These are phyloP conservation scores for Chionoecetes opilio DNA, from an alignment of 1,140 invertebrate genomes.

Conservation along the genomic window DNA sequence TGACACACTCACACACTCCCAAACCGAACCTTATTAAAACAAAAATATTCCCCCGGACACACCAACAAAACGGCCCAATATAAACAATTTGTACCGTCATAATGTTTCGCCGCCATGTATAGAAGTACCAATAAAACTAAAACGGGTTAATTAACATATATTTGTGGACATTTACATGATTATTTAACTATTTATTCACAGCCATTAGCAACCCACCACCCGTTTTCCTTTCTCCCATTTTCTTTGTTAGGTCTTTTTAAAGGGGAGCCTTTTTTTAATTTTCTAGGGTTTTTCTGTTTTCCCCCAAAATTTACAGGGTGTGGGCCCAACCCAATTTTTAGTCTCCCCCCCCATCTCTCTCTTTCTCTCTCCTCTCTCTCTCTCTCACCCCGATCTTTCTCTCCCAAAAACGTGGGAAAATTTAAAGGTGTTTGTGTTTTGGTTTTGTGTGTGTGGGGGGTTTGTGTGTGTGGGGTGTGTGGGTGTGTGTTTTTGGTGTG, in stretches of 20 bases:
- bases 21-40: no score
- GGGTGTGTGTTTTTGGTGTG: no score
- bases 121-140: background rate
- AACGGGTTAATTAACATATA: conserved; percentile 31
- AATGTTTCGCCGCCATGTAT: no score
- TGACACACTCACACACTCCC: background rate
- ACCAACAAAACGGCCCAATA: background rate
- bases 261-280: no score
- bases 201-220: no score
- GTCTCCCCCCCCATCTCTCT: no score
- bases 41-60: background rate
- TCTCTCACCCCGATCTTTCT: conserved; percentile 46
- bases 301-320: no score
- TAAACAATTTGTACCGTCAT: no score
- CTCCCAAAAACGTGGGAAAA: background rate
- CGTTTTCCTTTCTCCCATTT: no score
- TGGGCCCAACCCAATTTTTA: background rate
- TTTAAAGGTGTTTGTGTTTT: background rate
- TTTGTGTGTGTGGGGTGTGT: background rate
- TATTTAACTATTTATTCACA: background rate
- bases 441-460: conserved; percentile 1
- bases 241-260: no score
- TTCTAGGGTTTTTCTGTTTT: no score
- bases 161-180: background rate
- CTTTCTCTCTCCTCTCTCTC: background rate